A percentile compares a stretch with the other conserved stretches of the same genome.
Evolutionary conservation across 2,113 vertebrate species (phyloP).

Genomic region (Actinemys pallida): DNA sequence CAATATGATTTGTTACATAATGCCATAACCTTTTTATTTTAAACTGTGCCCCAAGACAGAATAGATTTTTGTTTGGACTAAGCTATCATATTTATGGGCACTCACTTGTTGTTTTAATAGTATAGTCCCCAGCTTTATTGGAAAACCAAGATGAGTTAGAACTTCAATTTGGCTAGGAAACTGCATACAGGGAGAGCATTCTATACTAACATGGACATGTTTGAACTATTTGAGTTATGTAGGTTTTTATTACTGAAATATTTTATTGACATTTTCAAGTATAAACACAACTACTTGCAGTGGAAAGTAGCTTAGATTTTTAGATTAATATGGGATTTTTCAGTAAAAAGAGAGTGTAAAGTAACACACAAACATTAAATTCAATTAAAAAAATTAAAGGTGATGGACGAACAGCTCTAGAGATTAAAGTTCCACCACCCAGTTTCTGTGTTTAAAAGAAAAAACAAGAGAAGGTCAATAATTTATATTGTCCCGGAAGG

Average conservation of each 20-base stretch:
- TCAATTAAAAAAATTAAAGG: not conserved
- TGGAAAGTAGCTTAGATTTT: not conserved
- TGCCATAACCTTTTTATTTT: not conserved
- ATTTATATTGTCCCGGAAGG: too few species aligned
- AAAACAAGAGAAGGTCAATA: not conserved
- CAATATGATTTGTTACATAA: not conserved
- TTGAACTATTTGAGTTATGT: not conserved
- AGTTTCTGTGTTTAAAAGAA: not conserved
- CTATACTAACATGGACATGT: not conserved
- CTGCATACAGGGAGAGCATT: not conserved
- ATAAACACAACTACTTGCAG: slow-evolving; percentile 17
- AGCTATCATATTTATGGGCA: not conserved
- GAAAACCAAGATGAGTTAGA: slow-evolving; percentile 17
- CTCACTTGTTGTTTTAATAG: not conserved
- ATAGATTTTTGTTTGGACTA: not conserved
- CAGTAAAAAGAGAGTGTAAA: not conserved
- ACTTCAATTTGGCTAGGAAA: slow-evolving; percentile 23
- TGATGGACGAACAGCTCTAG: not conserved
- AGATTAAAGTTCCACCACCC: not conserved
- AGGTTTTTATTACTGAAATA: slow-evolving; percentile 18
- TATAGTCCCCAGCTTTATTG: not conserved
- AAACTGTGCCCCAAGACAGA: not conserved
- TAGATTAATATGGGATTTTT: not conserved
- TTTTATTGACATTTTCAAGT: slow-evolving; percentile 29
- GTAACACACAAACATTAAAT: not conserved